Evolutionary conservation across 2,888 invertebrate genomes (phyloP).

Genomic region (Fabriciana adippe): DNA sequence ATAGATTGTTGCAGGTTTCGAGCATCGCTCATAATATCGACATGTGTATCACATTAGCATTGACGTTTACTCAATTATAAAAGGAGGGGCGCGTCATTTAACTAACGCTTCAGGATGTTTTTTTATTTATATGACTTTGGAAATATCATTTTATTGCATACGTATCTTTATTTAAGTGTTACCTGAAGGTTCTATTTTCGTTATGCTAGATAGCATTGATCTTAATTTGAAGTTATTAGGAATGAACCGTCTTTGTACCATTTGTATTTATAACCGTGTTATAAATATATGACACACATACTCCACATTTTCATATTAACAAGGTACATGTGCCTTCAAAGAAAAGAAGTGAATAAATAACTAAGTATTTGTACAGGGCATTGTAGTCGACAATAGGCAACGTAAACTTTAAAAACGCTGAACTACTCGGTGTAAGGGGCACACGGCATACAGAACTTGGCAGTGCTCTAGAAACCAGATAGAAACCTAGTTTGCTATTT

Average conservation of each 20-base stretch:
- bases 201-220: too few relatives aligned
- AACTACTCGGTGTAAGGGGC: conserved; percentile 33
- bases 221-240: too few relatives aligned
- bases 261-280: background rate
- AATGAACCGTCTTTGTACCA: background rate
- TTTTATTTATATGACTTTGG: conserved; percentile 10
- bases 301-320: conserved; percentile 32
- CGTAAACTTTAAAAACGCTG: conserved; percentile 38
- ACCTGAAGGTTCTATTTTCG: too few relatives aligned
- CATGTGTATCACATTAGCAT: conserved; percentile 69
- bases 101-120: conserved; percentile 5
- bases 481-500: conserved; percentile 38
- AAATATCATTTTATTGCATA: too few relatives aligned
- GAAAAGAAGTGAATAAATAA: conserved; percentile 39
- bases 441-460: conserved; percentile 37
- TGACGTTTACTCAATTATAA: conserved; percentile 47
- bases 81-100: conserved; percentile 22
- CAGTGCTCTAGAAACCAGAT: conserved; percentile 38
- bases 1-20: conserved; percentile 73
- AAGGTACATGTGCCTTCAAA: conserved; percentile 31
- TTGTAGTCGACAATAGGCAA: conserved; percentile 37
- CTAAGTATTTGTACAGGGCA: conserved; percentile 36
- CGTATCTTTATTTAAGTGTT: too few relatives aligned
- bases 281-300: conserved; percentile 15
- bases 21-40: conserved; percentile 61